Conservation (phyloP, 2,797 vertebrate genomes). For the Distichodus sexfasciatus region DNA sequence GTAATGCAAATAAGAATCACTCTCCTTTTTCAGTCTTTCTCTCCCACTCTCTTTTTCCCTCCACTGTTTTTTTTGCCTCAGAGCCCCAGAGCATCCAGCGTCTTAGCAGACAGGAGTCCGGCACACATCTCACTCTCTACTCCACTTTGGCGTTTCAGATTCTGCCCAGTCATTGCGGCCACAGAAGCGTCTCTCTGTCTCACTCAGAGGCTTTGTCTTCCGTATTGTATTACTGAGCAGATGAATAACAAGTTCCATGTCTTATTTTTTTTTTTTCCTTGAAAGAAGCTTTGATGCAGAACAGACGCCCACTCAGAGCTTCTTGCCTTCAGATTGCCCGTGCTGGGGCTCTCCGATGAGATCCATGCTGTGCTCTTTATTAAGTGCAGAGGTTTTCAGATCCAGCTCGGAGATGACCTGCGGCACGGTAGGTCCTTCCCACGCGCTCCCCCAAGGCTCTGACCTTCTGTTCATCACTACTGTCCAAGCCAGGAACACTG, state of each 20-base stretch:
- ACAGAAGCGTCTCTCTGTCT: conserved; percentile 36
- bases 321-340: conserved; percentile 12
- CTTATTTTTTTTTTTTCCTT: background rate
- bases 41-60: background rate
- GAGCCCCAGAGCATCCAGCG: background rate
- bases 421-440: conserved; percentile 22
- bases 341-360: conserved; percentile 4
- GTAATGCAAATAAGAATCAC: conserved; percentile 43
- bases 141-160: conserved; percentile 1
- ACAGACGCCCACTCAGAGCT: conserved; percentile 26
- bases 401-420: conserved; percentile 27
- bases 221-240: conserved; percentile 32
- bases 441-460: conserved; percentile 32
- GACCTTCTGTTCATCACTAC: conserved; percentile 46
- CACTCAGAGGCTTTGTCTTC: conserved; percentile 38
- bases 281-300: conserved; percentile 18
- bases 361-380: conserved; percentile 43
- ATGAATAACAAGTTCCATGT: conserved; percentile 31
- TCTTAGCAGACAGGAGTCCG: conserved; percentile 2
- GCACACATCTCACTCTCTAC: conserved; percentile 17
- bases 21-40: background rate
- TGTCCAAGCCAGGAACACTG: conserved; percentile 23
- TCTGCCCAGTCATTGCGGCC: conserved; percentile 39
- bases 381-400: conserved; percentile 46
- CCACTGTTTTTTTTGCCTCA: background rate